Conservation (phyloP, 30 jellyfish, hydroid and myxozoan species). For the Rhopilema esculentum region DNA sequence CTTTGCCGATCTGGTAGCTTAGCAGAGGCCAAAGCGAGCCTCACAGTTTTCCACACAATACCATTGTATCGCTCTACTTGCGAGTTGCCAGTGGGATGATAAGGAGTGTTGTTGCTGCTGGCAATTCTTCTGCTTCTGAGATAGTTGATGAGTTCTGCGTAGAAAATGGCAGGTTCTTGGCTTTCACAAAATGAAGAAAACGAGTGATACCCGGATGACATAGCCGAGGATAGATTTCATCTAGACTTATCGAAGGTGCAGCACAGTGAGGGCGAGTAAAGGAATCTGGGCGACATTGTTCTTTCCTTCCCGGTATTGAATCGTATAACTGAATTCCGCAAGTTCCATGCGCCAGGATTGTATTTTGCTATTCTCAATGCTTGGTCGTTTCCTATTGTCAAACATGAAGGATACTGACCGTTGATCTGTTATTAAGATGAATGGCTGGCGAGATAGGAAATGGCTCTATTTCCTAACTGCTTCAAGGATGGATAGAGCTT, state of each 20-base stretch:
- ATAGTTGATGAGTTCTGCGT: slow-evolving; percentile 40
- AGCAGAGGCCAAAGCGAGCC: slow-evolving; percentile 53
- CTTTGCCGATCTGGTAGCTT: slow-evolving; percentile 52
- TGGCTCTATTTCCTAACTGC: slow-evolving; percentile 56
- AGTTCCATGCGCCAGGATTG: slow-evolving; percentile 27
- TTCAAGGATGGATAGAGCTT: too few relatives aligned
- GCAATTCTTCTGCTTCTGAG: slow-evolving; percentile 43
- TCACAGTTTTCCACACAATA: slow-evolving; percentile 56
- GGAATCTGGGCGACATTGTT: slow-evolving; percentile 72
- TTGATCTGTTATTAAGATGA: too few relatives aligned
- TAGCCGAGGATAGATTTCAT: too few relatives aligned
- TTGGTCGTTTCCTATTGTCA: slow-evolving; percentile 66
- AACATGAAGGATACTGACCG: slow-evolving; percentile 79
- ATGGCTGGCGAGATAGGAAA: slow-evolving; percentile 37
- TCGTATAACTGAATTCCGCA: slow-evolving; percentile 49
- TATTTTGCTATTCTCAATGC: slow-evolving; percentile 59
- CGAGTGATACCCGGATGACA: slow-evolving; percentile 80
- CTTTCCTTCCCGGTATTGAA: slow-evolving; percentile 60
- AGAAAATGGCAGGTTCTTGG: slow-evolving; percentile 57
- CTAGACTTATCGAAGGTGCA: slow-evolving; percentile 33
- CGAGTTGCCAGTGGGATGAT: slow-evolving; percentile 70
- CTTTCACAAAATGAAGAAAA: slow-evolving; percentile 40
- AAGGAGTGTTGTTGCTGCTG: slow-evolving; percentile 58
- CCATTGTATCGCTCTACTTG: slow-evolving; percentile 66
- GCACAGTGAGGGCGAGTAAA: slow-evolving; percentile 61